Evolutionary conservation across 2,888 invertebrate species (phyloP).

Genomic region (Sympetrum striolatum): DNA sequence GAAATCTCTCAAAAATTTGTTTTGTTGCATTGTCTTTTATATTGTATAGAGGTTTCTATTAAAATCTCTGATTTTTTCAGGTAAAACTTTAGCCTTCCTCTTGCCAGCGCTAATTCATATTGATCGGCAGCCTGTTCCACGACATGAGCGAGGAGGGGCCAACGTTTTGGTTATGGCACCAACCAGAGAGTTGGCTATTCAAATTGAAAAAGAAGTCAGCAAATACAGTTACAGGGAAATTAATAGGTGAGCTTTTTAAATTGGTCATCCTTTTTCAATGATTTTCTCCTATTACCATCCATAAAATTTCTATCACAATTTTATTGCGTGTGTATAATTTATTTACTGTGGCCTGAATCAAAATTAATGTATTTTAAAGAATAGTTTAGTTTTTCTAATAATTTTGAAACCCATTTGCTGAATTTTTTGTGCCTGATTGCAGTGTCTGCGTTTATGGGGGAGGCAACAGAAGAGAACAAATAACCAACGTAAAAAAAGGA

Average conservation of each 20-base stretch:
- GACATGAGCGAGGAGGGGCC: conserved; percentile 77
- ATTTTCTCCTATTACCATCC: neutral
- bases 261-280: neutral
- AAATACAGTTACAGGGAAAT: conserved; percentile 91
- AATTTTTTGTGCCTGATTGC: conserved; percentile 47
- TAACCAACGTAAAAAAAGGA: conserved; percentile 75
- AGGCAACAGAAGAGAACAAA: conserved; percentile 80
- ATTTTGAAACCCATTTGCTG: conserved; percentile 16
- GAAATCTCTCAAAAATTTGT: too few relatives aligned
- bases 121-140: conserved; percentile 79
- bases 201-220: conserved; percentile 88
- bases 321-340: too few relatives aligned
- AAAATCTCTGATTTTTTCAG: conserved; percentile 57
- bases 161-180: conserved; percentile 90
- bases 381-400: too few relatives aligned
- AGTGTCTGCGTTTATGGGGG: conserved; percentile 93
- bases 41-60: neutral
- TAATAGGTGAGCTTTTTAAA: conserved; percentile 68
- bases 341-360: too few relatives aligned
- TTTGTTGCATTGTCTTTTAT: neutral
- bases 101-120: conserved; percentile 93
- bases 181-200: conserved; percentile 90
- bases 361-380: too few relatives aligned
- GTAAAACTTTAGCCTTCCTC: conserved; percentile 93
- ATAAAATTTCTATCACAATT: neutral